phyloP scores from a whole-genome alignment of 92 coral and sea anemone species.

The Palythoa heliodiscus region DNA sequence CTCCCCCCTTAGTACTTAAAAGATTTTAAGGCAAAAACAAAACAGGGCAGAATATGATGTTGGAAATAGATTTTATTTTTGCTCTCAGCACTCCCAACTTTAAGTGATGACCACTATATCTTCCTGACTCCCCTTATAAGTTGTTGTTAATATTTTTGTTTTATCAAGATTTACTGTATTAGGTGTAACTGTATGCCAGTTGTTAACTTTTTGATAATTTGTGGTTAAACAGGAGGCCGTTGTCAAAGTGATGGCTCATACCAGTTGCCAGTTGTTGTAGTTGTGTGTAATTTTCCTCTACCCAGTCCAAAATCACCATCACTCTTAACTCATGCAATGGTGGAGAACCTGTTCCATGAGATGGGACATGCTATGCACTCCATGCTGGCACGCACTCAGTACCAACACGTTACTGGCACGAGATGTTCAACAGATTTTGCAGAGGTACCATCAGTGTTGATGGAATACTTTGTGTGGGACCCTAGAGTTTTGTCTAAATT shows the following conservation, averaged over 20 bases:
- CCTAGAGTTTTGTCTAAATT: conserved; percentile 74
- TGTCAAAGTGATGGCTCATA: conserved; percentile 81
- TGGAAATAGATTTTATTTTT: too few relatives aligned
- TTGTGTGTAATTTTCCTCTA: conserved; percentile 95
- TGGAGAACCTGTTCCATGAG: conserved; percentile 95
- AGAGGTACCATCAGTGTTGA: conserved; percentile 93
- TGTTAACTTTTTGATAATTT: not conserved
- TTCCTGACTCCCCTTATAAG: too few relatives aligned
- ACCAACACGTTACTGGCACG: conserved; percentile 96
- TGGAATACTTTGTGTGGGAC: conserved; percentile 97
- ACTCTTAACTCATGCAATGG: conserved; percentile 88
- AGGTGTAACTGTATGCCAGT: too few relatives aligned
- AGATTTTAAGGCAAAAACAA: too few relatives aligned
- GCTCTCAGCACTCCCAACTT: too few relatives aligned
- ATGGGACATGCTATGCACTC: conserved; percentile 99
- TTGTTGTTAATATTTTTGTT: too few relatives aligned
- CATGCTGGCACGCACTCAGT: conserved; percentile 96
- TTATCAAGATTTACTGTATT: too few relatives aligned
- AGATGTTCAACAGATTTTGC: conserved; percentile 97
- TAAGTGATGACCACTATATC: too few relatives aligned
- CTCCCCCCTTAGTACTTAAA: too few relatives aligned
- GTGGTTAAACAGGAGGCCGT: conserved; percentile 75
- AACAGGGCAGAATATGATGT: too few relatives aligned
- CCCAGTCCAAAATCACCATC: conserved; percentile 76
- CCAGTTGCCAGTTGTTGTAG: conserved; percentile 89